Evolutionary conservation across 37 sponge, comb jelly and placozoan genomes (phyloP).

Genomic region (Haliclona indistincta): DNA sequence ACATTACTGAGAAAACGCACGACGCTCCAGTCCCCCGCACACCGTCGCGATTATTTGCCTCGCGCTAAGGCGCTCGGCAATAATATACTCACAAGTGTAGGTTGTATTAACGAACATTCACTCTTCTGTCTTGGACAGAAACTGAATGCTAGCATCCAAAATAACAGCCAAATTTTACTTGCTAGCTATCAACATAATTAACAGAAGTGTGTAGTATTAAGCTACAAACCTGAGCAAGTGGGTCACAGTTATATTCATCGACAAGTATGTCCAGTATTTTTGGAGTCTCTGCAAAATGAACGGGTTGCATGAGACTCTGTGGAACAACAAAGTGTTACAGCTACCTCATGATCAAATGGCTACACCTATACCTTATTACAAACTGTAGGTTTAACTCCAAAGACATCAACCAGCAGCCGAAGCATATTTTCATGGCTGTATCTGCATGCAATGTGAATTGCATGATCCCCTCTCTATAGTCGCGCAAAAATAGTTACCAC

Average conservation of each 20-base stretch:
- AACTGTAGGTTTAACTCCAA: slow-evolving; percentile 1
- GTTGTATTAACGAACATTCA: no score
- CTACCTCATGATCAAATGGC: neutral
- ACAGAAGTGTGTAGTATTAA: neutral
- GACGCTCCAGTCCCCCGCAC: no score
- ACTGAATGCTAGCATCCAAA: no score
- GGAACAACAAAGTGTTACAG: neutral
- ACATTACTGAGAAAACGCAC: no score
- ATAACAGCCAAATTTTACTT: neutral
- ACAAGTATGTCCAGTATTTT: slow-evolving; percentile 3
- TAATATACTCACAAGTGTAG: no score
- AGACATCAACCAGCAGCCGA: slow-evolving; percentile 8
- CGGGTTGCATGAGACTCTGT: neutral
- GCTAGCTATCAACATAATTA: neutral
- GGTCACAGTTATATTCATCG: slow-evolving; percentile 5
- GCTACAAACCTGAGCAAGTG: neutral
- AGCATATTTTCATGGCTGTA: slow-evolving; percentile 3
- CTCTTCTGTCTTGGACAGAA: no score
- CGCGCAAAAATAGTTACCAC: neutral
- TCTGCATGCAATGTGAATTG: neutral
- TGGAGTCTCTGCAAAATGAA: slow-evolving; percentile 2
- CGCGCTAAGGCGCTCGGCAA: no score
- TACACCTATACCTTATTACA: slow-evolving; percentile 7
- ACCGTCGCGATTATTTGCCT: no score
- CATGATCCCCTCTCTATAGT: slow-evolving; percentile 1